Evolutionary conservation across 2,888 invertebrate genomes (phyloP), one percentile per base, ranked within the genome.

Genomic region (Cheiracanthium punctorium): DNA sequence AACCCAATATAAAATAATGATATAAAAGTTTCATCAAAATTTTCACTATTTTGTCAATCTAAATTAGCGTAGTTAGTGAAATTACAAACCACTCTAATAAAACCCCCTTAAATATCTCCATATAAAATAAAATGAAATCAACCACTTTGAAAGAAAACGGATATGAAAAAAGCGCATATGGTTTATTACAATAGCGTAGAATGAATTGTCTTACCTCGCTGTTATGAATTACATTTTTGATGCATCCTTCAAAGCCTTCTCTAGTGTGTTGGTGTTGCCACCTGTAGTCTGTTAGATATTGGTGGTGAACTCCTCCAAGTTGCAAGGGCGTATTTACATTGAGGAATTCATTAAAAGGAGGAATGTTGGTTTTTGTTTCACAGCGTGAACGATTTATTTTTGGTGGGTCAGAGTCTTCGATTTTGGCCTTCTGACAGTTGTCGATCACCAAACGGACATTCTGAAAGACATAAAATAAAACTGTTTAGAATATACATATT

Each of bases 271-370:
- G 86, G 69, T 89, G 86, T 41, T 87, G 82, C 89, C 90, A 89
- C 48, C 88, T 82, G 86, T 88, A 90, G 48, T 89, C 88, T 8
- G 88, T 88, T 30, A 89, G 48, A 37, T 79, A 86, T 71, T 88
- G 89, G 58, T 96, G 95, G 90, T 96, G 96, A 24, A 97, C 93
- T 10, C 98, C 98, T 80, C 99, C 99, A 84, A 99, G 94, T 93
- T 99, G 98, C 73, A 99, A 93, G 0, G 98, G 97, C 0, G 97
- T 95, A 92, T 98, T 98, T 0, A 98, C 97, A 92, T 98, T 98
- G 74, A 99, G 93, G 92, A 97, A 98, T 92, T 97, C 97, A 91
- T 96, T 98, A 92, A 98, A 98, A 0, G 98, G 97, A 4, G 97
- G 97, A 89, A 98, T 96, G 20, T 94, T 95, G 37, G 96, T 97